These are phyloP conservation scores for Eugnorisma glareosa DNA, from an alignment of 2,888 invertebrate genomes.

Conservation along the genomic window DNA sequence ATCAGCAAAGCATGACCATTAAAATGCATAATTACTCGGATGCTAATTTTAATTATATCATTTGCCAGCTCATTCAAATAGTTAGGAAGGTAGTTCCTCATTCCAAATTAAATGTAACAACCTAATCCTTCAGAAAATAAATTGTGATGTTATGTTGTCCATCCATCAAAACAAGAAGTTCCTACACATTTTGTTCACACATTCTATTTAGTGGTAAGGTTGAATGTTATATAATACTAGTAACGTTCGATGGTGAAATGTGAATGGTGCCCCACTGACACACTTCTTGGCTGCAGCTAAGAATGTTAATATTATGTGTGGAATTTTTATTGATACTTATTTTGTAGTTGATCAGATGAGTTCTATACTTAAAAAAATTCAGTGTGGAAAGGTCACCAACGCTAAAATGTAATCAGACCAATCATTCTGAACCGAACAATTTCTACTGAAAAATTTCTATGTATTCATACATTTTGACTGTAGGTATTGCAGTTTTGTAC, in stretches of 20 bases:
- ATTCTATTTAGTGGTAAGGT: constrained; percentile 32
- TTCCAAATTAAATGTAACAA: not conserved
- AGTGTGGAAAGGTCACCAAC: too few relatives aligned
- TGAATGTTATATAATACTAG: constrained; percentile 49
- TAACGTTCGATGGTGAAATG: constrained; percentile 49
- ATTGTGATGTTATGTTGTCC: not conserved
- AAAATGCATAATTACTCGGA: not conserved
- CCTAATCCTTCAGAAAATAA: not conserved
- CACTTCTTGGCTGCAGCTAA: constrained; percentile 25
- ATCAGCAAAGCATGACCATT: not conserved
- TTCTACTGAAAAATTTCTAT: too few relatives aligned
- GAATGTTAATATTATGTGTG: constrained; percentile 34
- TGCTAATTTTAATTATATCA: not conserved
- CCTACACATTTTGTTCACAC: constrained; percentile 8
- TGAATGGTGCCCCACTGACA: constrained; percentile 58
- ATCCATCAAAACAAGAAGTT: constrained; percentile 4
- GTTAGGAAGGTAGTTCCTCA: not conserved
- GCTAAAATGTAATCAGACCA: too few relatives aligned
- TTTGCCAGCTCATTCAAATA: not conserved
- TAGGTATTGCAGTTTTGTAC: too few relatives aligned
- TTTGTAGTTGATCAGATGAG: not conserved
- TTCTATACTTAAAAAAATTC: not conserved
- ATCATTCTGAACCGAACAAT: too few relatives aligned
- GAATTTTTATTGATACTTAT: not conserved
- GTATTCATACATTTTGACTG: too few relatives aligned